Base-by-base conservation (phyloP, 2,797 vertebrate genomes). In the Enteromius fasciolatus region DNA sequence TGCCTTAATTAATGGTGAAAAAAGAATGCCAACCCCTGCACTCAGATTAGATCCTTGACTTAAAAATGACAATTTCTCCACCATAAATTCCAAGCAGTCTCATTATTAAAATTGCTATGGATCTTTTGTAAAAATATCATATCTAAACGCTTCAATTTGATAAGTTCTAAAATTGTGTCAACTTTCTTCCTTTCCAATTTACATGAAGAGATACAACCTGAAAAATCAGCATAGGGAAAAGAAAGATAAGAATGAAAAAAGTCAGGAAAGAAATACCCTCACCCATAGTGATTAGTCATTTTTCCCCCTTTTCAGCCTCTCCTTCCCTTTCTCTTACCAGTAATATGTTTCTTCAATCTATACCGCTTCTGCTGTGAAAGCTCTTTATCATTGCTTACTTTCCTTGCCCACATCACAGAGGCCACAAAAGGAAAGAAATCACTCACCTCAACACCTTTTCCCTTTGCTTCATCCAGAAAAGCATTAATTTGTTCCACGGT, bases 361-460 rank as follows among this genome's bases (percentile, higher is more conserved):
- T 18, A 23, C 41, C 67, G 18, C 33, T 69, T 69, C 23, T 69
- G 67, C 20, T 70, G 39, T 39, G 67, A 44, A 70, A 70, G 67
- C n/a, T 69, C 66, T 41, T 39, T 20, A 2, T 68, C 14, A 17
- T 8, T 31, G 39, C 2, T 68, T 41, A 69, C 66, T 41, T 69
- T 69, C 66, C 66, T 69, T 69, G 36, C 66, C 67, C 41, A 46
- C 68, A 46, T 46, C 5, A 70, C 41, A 44, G 68, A 46, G 7
- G 68, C 25, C 39, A 70, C 68, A 70, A 44, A 70, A 11, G 41
- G 68, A 72, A 72, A 72, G 17, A 46, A 48, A 70, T 46, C 67
- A 3, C n/a, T 17, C 12, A 31, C 12, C 3, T 48, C 41, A 72
- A 72, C 69, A 72, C 69, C 23, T 72, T 46, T 48, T n/a, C 41